These are phyloP conservation scores for Porites rus DNA, from an alignment of 92 coral and sea anemone genomes.

Conservation along the genomic window DNA sequence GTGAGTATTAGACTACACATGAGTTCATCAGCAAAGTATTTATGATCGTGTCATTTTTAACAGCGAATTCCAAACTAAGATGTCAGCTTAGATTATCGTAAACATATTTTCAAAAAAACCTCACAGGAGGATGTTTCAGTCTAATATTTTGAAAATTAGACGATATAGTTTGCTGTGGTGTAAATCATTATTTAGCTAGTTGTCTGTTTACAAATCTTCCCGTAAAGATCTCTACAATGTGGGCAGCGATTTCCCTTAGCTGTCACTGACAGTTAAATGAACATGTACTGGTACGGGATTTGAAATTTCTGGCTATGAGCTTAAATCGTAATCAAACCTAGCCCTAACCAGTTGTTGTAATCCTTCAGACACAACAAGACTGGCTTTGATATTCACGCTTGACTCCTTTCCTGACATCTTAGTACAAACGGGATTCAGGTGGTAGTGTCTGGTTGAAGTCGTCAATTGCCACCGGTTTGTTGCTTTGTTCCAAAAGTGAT, in stretches of 20 bases:
- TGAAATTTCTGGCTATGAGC: slow-evolving; percentile 3
- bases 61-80: background rate
- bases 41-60: background rate
- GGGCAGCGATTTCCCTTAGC: background rate
- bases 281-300: background rate
- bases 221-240: background rate
- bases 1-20: too few relatives aligned
- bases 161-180: background rate
- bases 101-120: background rate
- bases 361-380: slow-evolving; percentile 25
- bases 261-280: background rate
- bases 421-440: slow-evolving; percentile 36
- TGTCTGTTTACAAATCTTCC: too few relatives aligned
- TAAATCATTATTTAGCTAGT: too few relatives aligned
- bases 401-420: slow-evolving; percentile 1
- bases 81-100: background rate
- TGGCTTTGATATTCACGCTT: slow-evolving; percentile 9
- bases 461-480: slow-evolving; percentile 16
- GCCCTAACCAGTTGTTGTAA: slow-evolving; percentile 16
- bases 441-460: slow-evolving; percentile 40
- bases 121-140: background rate
- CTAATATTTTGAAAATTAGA: background rate
- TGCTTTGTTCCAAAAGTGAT: slow-evolving; percentile 29
- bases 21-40: too few relatives aligned
- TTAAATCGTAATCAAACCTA: slow-evolving; percentile 15